Conservation (phyloP, 2,113 vertebrate species). For the Protobothrops mucrosquamatus region DNA sequence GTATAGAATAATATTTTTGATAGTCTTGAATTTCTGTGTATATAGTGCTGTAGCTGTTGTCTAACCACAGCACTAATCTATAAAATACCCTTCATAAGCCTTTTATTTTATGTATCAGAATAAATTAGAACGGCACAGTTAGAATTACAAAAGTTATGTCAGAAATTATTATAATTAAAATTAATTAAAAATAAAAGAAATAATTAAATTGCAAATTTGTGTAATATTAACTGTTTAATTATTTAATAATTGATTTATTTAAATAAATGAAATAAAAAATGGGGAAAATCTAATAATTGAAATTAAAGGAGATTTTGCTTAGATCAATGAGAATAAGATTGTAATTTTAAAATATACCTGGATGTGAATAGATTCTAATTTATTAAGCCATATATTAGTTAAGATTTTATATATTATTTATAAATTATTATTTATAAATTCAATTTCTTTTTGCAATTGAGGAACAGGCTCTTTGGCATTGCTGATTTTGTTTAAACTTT, state of each 20-base stretch:
- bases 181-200: neutral
- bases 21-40: rapidly evolving
- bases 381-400: neutral
- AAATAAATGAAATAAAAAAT: neutral
- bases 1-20: slow-evolving; percentile 54
- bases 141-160: neutral
- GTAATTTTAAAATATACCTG: neutral
- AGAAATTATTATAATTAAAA: neutral
- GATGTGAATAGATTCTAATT: neutral
- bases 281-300: neutral
- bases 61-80: neutral
- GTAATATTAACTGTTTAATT: neutral
- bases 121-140: neutral
- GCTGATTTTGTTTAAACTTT: neutral
- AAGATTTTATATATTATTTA: too few species aligned
- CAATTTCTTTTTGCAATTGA: neutral
- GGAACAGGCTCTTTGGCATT: neutral
- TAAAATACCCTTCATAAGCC: too few species aligned
- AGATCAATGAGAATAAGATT: neutral
- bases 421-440: neutral
- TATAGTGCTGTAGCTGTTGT: neutral
- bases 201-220: neutral
- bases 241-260: neutral
- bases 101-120: neutral
- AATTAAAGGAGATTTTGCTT: neutral